These are phyloP conservation scores for Lathamus discolor DNA, from an alignment of 2,113 vertebrate species.

Conservation along the genomic window DNA sequence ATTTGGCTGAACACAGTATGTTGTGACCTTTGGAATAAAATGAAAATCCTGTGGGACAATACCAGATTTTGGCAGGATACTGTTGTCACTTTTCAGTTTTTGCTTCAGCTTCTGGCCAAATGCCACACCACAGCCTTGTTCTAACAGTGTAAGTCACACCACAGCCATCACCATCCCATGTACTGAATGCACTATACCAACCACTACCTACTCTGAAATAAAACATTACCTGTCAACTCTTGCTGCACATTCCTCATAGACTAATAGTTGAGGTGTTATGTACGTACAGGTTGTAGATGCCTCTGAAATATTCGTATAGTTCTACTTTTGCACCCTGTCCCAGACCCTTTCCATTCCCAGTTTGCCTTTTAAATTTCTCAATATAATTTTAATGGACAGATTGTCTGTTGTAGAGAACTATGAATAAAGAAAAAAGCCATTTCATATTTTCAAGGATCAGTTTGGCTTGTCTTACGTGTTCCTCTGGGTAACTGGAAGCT, in stretches of 20 bases:
- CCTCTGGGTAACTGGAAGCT: neutral
- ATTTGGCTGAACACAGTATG: neutral
- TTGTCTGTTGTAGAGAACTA: neutral
- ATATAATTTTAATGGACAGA: neutral
- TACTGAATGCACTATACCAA: neutral
- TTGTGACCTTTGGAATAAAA: constrained; percentile 51
- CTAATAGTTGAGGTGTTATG: neutral
- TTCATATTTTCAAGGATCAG: neutral
- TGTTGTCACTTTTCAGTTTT: constrained; percentile 36
- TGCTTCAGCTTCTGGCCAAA: neutral
- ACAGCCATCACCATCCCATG: neutral
- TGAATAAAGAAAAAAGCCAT: neutral
- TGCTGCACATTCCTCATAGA: neutral
- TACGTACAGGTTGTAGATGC: neutral
- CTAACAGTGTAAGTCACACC: constrained; percentile 4
- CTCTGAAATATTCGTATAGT: neutral
- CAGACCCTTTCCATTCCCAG: neutral
- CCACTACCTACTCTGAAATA: neutral
- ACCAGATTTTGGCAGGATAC: constrained; percentile 42
- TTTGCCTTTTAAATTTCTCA: neutral
- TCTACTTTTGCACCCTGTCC: neutral
- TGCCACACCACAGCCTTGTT: constrained; percentile 35
- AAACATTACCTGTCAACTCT: constrained; percentile 22
- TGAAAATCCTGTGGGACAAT: constrained; percentile 28
- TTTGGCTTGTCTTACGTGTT: neutral